Conservation (phyloP, 35 echinoderm and acorn worm species). For the Chiridota heheva region DNA sequence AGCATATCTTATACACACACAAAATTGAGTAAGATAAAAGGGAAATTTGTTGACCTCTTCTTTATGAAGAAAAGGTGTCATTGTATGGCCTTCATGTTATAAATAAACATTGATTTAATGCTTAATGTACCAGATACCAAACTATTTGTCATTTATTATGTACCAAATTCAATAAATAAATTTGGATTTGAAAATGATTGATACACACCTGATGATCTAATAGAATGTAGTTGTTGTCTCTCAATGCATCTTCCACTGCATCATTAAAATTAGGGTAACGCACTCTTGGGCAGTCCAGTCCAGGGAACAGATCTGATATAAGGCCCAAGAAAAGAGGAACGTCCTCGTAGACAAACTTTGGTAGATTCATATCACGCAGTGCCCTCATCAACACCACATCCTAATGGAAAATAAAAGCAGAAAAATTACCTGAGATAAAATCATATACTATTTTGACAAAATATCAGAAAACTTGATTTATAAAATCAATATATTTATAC, state of each 20-base stretch:
- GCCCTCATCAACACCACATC: slow-evolving; percentile 99
- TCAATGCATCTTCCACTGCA: slow-evolving; percentile 84
- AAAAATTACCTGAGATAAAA: neutral
- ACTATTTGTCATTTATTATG: too few species aligned
- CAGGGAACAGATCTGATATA: slow-evolving; percentile 92
- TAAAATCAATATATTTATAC: neutral
- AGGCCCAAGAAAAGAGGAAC: slow-evolving; percentile 93
- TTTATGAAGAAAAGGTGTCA: too few species aligned
- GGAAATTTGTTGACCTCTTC: too few species aligned
- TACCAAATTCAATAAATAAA: too few species aligned
- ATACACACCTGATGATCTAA: slow-evolving; percentile 71
- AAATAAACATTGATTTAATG: too few species aligned
- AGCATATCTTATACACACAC: too few species aligned
- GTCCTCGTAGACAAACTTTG: slow-evolving; percentile 99
- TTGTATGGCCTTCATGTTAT: too few species aligned
- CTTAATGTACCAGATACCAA: too few species aligned
- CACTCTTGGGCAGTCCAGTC: slow-evolving; percentile 91
- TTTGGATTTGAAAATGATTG: too few species aligned
- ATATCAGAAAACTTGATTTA: neutral
- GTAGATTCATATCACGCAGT: slow-evolving; percentile 97
- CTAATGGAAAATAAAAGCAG: slow-evolving; percentile 4
- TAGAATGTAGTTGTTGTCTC: slow-evolving; percentile 82
- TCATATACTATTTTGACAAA: neutral
- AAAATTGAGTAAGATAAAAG: too few species aligned
- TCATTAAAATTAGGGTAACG: slow-evolving; percentile 99